phyloP scores from a whole-genome alignment of 2,797 vertebrate species.

The Psittacula derbiana region DNA sequence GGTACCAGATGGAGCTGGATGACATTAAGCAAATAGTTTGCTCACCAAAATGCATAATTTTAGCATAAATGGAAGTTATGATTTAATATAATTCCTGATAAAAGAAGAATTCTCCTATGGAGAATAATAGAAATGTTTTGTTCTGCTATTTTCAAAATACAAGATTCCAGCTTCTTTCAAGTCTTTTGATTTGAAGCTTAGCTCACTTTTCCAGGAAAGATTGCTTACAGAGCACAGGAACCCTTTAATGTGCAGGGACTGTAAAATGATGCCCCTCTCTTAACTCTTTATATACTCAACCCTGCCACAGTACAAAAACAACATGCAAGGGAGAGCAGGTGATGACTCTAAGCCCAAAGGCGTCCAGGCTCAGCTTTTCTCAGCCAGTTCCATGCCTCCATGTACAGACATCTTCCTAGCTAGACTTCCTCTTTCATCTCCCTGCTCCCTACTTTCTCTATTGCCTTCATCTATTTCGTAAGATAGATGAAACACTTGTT shows the following conservation, averaged over 20 bases:
- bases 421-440: neutral
- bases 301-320: neutral
- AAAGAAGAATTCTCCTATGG: neutral
- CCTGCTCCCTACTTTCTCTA: neutral
- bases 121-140: neutral
- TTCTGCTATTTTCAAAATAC: neutral
- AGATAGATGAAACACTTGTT: neutral
- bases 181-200: neutral
- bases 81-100: neutral
- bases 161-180: neutral
- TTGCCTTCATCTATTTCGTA: neutral
- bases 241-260: neutral
- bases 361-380: neutral
- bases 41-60: neutral
- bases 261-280: neutral
- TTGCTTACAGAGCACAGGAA: neutral
- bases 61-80: neutral
- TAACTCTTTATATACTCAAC: neutral
- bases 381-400: neutral
- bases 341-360: fast-evolving
- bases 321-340: fast-evolving
- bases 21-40: neutral
- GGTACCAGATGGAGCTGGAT: neutral
- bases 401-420: neutral
- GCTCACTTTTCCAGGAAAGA: neutral